Conservation (phyloP, 2,797 vertebrate genomes). For the Choloepus didactylus region DNA sequence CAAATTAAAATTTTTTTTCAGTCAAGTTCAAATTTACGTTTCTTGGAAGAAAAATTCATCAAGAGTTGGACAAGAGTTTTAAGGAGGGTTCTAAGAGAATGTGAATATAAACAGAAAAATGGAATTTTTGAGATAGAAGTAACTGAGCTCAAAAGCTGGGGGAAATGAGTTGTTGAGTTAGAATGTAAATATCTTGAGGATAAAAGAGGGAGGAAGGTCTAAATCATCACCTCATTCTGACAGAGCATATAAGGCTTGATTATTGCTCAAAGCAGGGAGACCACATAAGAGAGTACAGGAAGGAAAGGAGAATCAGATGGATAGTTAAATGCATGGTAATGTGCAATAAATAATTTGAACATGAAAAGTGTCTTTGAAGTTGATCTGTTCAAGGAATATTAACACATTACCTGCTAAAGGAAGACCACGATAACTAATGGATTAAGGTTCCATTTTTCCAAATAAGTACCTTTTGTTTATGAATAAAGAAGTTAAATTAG, state of each 20-base stretch:
- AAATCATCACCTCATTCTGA: background rate
- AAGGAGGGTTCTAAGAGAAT: background rate
- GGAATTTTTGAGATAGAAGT: background rate
- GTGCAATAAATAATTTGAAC: background rate
- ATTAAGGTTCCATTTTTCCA: background rate
- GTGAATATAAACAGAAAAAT: background rate
- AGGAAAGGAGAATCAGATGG: background rate
- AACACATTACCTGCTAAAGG: background rate
- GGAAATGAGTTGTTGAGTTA: rapidly evolving
- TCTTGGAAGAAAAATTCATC: background rate
- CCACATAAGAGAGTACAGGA: background rate
- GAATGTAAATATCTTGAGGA: background rate
- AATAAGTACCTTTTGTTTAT: background rate
- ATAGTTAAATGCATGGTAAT: background rate
- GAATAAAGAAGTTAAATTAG: background rate
- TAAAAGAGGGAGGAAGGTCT: background rate
- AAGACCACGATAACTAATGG: background rate
- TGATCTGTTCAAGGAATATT: background rate
- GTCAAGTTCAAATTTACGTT: background rate
- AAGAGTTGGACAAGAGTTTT: background rate
- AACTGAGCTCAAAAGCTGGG: background rate
- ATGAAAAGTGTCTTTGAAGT: background rate
- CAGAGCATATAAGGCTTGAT: background rate
- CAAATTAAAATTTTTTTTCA: background rate
- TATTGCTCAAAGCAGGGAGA: background rate